Base-by-base conservation (phyloP, 2,113 vertebrate species). In the Podocnemis expansa region DNA sequence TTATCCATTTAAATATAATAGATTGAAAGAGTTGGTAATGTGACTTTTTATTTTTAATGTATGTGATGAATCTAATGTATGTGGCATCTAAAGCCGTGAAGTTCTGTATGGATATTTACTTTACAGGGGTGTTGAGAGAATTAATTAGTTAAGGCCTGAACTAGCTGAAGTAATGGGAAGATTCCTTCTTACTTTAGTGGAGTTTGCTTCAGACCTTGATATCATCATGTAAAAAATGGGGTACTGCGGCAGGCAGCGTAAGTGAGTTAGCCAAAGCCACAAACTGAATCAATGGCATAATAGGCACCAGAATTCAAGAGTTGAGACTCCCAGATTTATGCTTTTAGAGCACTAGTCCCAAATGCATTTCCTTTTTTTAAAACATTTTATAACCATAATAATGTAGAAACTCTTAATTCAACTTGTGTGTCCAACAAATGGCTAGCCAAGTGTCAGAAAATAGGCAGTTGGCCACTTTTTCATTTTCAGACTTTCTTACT, bases 71-170 rank as follows among this genome's bases (percentile, higher is more conserved):
- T n/a, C n/a, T 96, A 92, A 80, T 89, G 93, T 29, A 8, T 96
- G 94, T 93, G 91, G 94, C 56, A 78, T 82, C 79, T 88, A 85
- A 91, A 89, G 78, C 31, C 78, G 78, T 0, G 2, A 60, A 91
- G 78, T 90, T 91, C 88, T 90, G 93, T 85, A 82, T 80, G 81
- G 79, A 89, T 58, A 78, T 92, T 96, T 56, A 38, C 93, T 47
- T 47, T 47, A 47, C n/a, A n/a, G n/a, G n/a, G n/a, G n/a, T n/a
- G n/a, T 47, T 6, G 47, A 47, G 47, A 47, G 47, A 47, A 47
- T 47, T 47, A 47, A 47, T 47, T 25, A 56, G n/a, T 5, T 49
- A 49, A 43, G 82, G 38, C 60, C 85, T 85, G 58, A 34, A 55
- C 41, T 81, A 86, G 51, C 25, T 55, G 9, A 81, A 93, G 78